Base-by-base conservation (phyloP, 2,888 invertebrate genomes). In the Lissocephala sabroskyi region DNA sequence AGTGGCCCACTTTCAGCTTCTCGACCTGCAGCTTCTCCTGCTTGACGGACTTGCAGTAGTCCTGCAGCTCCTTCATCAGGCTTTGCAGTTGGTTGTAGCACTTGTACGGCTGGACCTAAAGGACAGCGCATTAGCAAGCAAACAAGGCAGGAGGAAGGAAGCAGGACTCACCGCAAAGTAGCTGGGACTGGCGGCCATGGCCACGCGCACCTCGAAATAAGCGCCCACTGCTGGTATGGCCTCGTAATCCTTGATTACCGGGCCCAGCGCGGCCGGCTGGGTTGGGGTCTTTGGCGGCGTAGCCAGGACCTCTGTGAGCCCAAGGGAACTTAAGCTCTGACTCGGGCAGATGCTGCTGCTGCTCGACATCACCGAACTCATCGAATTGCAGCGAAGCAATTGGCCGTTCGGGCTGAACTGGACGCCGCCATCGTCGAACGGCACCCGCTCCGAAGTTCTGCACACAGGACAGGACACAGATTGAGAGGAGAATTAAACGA, bases 141-240 rank as follows among this genome's bases (percentile, higher is more conserved):
- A 1, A 32, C 9, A 32, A 32, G n/a, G n/a, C n/a, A n/a, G n/a
- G n/a, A n/a, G n/a, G n/a, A n/a, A n/a, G n/a, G n/a, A n/a, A n/a
- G n/a, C 10, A 30, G 10, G 3, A 57, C 68, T 57, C 53, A 84
- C 82, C 49, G 79, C 73, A 79, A 85, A 85, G 54, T 81, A 81
- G 10, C 74, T 78, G 2, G 94, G 94, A 86, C 90, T 91, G 2
- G 93, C 91, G 0, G 92, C 92, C 86, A 91, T 89, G 1, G 91
- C 88, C 46, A 94, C 86, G 71, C 88, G 88, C 10, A 94, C 90
- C 75, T 92, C 90, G 74, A 92, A 91, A 73, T 87, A 90, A 28
- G 86, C 83, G 2, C 87, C 89, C 33, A 62, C 28, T 1, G 68
- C 65, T 4, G 83, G 83, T 55, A 83, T 78, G 13, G 66, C 73